Conservation (phyloP, 2,113 vertebrate species). For the Microcebus jonahi region DNA sequence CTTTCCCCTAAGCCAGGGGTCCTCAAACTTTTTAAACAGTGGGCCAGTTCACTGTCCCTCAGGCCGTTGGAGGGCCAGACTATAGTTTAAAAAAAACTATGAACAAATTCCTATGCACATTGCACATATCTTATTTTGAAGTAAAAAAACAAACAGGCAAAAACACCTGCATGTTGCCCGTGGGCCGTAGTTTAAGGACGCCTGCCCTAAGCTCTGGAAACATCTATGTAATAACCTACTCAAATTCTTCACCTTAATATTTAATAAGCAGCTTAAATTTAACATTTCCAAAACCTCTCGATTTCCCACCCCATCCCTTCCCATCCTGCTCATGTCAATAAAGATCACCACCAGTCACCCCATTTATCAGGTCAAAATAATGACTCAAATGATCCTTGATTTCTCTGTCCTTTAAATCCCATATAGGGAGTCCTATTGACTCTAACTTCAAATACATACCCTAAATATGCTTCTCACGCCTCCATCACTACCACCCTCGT, state of each 20-base stretch:
- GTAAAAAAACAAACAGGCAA: too few species aligned
- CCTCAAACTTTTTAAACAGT: too few species aligned
- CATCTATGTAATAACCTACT: not conserved
- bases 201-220: not conserved
- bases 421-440: not conserved
- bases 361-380: not conserved
- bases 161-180: too few species aligned
- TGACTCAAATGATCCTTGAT: not conserved
- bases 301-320: not conserved
- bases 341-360: not conserved
- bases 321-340: not conserved
- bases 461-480: not conserved
- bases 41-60: too few species aligned
- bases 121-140: too few species aligned
- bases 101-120: too few species aligned
- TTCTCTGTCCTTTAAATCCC: not conserved
- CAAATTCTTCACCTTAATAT: not conserved
- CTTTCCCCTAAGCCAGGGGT: not conserved
- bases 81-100: too few species aligned
- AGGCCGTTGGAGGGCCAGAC: too few species aligned
- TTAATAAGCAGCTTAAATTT: conserved; percentile 32
- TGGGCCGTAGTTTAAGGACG: too few species aligned
- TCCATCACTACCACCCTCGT: not conserved
- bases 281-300: not conserved
- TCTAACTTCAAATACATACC: not conserved